Evolutionary conservation across 2,797 vertebrate species (phyloP).

Genomic region (Hapalemur alaotrensis): DNA sequence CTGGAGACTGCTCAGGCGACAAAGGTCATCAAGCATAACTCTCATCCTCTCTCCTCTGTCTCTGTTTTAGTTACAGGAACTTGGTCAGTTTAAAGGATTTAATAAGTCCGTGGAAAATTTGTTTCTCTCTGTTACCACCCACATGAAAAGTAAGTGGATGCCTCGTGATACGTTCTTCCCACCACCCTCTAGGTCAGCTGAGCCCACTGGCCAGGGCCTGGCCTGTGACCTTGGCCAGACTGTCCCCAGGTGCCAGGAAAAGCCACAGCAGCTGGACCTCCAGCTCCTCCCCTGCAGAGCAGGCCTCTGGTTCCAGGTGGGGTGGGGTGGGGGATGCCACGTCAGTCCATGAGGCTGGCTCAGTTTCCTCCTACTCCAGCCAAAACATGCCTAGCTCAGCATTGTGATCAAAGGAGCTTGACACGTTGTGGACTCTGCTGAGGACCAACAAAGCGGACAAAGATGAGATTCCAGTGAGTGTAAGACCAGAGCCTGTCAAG

Average conservation of each 20-base stretch:
- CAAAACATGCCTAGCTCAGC: neutral
- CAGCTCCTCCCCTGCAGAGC: neutral
- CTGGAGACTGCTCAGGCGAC: neutral
- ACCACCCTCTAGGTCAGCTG: rapidly evolving
- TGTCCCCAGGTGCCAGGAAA: neutral
- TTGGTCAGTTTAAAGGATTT: slow-evolving; percentile 86
- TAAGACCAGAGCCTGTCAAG: neutral
- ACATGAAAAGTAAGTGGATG: slow-evolving; percentile 91
- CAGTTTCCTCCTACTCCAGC: neutral
- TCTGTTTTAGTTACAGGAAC: slow-evolving; percentile 84
- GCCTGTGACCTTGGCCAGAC: neutral
- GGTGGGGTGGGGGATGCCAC: neutral
- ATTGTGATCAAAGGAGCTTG: neutral
- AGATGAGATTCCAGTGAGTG: neutral
- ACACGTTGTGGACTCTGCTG: neutral
- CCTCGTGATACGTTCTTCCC: neutral
- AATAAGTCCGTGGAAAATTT: slow-evolving; percentile 93
- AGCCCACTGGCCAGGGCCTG: neutral
- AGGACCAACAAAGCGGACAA: too few relatives aligned
- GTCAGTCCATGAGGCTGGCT: too few relatives aligned
- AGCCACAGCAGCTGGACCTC: neutral
- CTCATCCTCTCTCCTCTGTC: slow-evolving; percentile 8
- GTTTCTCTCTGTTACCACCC: slow-evolving; percentile 88
- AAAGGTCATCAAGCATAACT: neutral
- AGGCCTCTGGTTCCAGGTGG: neutral